A percentile compares a stretch with the other conserved stretches of the same genome.
Conservation (phyloP, 2,888 invertebrate species). For the Eumacrocentrus americanus region DNA sequence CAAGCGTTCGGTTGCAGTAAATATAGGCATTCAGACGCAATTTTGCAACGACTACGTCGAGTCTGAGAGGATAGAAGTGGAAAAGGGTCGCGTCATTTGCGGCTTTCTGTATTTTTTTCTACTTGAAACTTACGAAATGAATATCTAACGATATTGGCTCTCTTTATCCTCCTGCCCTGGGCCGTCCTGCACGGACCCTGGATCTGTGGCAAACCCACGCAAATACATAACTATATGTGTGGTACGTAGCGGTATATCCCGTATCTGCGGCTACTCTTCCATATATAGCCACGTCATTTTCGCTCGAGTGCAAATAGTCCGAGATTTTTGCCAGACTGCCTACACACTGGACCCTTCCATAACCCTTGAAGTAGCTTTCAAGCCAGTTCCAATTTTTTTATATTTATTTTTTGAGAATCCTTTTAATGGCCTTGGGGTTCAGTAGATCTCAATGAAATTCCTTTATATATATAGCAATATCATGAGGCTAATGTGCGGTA, state of each 20-base stretch:
- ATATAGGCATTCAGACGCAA: slow-evolving; percentile 52
- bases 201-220: too few relatives aligned
- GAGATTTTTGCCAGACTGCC: slow-evolving; percentile 38
- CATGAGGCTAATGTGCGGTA: too few relatives aligned
- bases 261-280: slow-evolving; percentile 19
- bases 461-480: too few relatives aligned
- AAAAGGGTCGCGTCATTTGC: slow-evolving; percentile 42
- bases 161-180: slow-evolving; percentile 33
- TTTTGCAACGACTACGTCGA: slow-evolving; percentile 39
- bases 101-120: slow-evolving; percentile 56
- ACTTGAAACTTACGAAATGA: slow-evolving; percentile 60
- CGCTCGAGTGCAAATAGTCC: slow-evolving; percentile 51
- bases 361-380: slow-evolving; percentile 4
- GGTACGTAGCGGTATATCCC: too few relatives aligned
- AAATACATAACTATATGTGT: too few relatives aligned
- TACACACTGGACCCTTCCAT: neutral
- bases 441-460: too few relatives aligned
- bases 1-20: too few relatives aligned
- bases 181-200: slow-evolving; percentile 34
- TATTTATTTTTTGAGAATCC: slow-evolving; percentile 17
- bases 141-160: slow-evolving; percentile 60
- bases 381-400: too few relatives aligned
- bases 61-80: slow-evolving; percentile 35
- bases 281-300: slow-evolving; percentile 45
- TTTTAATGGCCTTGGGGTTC: too few relatives aligned